Evolutionary conservation across 2,888 invertebrate species (phyloP).

Genomic region (Enchytraeus crypticus): DNA sequence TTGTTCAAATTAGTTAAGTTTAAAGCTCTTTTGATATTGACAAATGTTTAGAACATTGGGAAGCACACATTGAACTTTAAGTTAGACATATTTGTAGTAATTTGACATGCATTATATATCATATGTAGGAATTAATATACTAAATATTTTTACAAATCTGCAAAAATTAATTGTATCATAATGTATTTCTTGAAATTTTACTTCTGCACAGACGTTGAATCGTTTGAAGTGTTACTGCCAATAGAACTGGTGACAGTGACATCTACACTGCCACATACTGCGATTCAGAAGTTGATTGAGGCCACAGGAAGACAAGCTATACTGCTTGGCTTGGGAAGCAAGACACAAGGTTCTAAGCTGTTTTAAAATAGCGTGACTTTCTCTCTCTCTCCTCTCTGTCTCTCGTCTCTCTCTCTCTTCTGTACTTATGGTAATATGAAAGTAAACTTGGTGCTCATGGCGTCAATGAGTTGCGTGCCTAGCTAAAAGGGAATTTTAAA

Average conservation of each 20-base stretch:
- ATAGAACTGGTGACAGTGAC: slow-evolving; percentile 64
- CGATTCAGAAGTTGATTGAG: slow-evolving; percentile 54
- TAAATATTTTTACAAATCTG: background rate
- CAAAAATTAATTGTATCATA: background rate
- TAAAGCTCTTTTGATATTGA: too few species aligned
- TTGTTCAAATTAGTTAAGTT: too few species aligned
- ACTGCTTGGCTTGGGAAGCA: slow-evolving; percentile 65
- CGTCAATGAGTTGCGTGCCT: too few species aligned
- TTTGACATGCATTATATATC: too few species aligned
- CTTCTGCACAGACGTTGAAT: slow-evolving; percentile 49
- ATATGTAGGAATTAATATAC: background rate
- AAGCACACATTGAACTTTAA: too few species aligned
- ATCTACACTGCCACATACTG: slow-evolving; percentile 57
- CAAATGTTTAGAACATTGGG: too few species aligned
- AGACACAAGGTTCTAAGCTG: slow-evolving; percentile 9
- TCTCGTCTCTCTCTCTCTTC: background rate
- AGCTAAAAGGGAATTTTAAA: too few species aligned
- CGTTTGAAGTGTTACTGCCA: slow-evolving; percentile 55
- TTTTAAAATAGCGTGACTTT: background rate
- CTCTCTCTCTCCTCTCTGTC: background rate
- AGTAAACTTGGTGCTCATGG: too few species aligned
- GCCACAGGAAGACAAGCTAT: slow-evolving; percentile 65
- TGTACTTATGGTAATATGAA: background rate
- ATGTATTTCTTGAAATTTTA: background rate
- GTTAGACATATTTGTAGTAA: too few species aligned